Percentiles rank a stretch among this genome's conserved stretches.
These are phyloP conservation scores for Schizopygopsis malacanthus DNA, from an alignment of 2,797 vertebrate genomes.

Conservation along the genomic window DNA sequence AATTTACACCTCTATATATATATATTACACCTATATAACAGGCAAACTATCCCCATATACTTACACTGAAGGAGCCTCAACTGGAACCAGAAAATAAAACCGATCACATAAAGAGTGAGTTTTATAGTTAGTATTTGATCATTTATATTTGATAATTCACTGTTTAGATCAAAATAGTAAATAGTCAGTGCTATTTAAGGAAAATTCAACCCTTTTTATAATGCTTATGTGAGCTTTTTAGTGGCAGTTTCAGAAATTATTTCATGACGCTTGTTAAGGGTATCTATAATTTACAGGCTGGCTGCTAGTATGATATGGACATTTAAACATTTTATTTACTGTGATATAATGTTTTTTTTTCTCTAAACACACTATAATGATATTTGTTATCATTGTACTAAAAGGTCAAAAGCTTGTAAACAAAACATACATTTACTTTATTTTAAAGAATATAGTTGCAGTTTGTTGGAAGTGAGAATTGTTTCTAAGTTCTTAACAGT, in stretches of 20 bases:
- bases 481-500: constrained; percentile 37
- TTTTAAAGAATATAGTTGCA: neutral
- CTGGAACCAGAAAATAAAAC: neutral
- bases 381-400: constrained; percentile 16
- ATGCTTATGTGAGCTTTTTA: constrained; percentile 14
- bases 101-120: neutral
- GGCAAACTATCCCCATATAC: neutral
- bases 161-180: constrained; percentile 29
- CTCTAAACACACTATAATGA: neutral
- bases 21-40: neutral
- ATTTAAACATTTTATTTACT: constrained; percentile 26
- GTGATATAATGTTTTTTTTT: neutral
- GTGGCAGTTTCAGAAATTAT: constrained; percentile 26
- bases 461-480: constrained; percentile 26
- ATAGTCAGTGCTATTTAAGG: neutral
- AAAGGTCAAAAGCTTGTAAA: constrained; percentile 9
- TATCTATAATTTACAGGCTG: constrained; percentile 35
- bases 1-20: neutral
- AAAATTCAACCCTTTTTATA: neutral
- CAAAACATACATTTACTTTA: constrained; percentile 3
- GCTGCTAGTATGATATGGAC: constrained; percentile 11
- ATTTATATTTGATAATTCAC: constrained; percentile 16
- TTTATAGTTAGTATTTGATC: neutral
- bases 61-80: neutral
- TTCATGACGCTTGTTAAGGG: constrained; percentile 25